Evolutionary conservation across 2,113 vertebrate species (phyloP).

Genomic region (Dromaius novaehollandiae): DNA sequence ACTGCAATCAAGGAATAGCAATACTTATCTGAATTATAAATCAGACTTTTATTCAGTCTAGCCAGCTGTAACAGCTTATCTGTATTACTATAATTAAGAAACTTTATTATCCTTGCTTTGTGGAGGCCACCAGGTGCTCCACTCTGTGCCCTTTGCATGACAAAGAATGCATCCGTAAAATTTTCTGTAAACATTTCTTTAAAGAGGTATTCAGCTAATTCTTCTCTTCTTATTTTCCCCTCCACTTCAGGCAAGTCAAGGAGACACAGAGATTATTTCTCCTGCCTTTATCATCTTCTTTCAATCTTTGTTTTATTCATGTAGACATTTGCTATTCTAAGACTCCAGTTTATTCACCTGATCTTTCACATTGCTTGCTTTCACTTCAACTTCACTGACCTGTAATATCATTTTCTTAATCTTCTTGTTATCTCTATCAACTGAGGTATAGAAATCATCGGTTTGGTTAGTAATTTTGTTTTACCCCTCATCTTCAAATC

Average conservation of each 20-base stretch:
- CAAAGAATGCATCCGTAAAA: not conserved
- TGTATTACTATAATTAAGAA: slow-evolving; percentile 24
- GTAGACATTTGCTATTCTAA: not conserved
- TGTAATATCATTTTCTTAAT: not conserved
- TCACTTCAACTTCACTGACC: not conserved
- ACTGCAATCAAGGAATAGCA: slow-evolving; percentile 4
- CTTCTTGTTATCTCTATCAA: not conserved
- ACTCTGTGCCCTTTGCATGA: not conserved
- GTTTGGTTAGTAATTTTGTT: not conserved
- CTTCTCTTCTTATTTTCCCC: not conserved
- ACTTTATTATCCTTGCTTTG: not conserved
- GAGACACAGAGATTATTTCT: not conserved
- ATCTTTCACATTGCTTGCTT: not conserved
- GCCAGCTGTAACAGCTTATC: slow-evolving; percentile 1
- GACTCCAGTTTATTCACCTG: not conserved
- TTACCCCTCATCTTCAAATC: not conserved
- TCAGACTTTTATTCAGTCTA: slow-evolving; percentile 22
- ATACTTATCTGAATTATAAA: slow-evolving; percentile 38
- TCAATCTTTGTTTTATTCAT: not conserved
- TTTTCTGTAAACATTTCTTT: not conserved
- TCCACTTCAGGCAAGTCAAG: not conserved
- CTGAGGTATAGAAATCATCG: not conserved
- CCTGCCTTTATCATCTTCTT: not conserved
- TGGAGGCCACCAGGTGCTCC: not conserved
- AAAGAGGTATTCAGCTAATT: not conserved